Conservation (phyloP, 2,113 vertebrate species). For the Ciconia maguari region DNA sequence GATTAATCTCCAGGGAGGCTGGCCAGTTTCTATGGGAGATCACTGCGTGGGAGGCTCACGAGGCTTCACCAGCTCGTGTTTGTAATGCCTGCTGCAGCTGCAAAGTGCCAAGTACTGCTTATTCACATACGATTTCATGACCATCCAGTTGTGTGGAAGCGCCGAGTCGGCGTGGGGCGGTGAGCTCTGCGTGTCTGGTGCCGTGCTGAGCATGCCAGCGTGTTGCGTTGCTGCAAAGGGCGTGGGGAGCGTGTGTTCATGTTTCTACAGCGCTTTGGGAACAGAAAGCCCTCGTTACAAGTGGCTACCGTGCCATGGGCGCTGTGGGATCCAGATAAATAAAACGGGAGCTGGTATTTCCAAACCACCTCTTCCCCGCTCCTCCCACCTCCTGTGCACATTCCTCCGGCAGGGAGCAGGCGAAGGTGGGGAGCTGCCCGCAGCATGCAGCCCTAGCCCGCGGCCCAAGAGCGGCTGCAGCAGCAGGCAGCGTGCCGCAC, state of each 20-base stretch:
- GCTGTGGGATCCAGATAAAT: slow-evolving; percentile 22
- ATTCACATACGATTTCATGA: background rate
- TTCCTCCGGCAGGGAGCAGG: background rate
- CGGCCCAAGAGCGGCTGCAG: rapidly evolving
- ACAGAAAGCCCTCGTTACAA: background rate
- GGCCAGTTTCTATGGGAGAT: slow-evolving; percentile 41
- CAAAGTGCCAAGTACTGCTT: background rate
- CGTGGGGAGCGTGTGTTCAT: background rate
- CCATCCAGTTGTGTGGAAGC: background rate
- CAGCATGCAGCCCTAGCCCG: background rate
- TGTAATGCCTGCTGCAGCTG: background rate
- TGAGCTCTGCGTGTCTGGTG: background rate
- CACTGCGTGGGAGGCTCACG: slow-evolving; percentile 15
- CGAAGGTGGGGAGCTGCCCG: background rate
- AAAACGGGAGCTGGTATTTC: slow-evolving; percentile 24
- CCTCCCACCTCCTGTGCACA: slow-evolving; percentile 5
- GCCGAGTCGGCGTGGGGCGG: background rate
- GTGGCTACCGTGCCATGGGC: background rate
- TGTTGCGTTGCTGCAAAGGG: background rate
- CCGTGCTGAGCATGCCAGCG: background rate
- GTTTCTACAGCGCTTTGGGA: background rate
- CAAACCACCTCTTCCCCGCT: slow-evolving; percentile 24
- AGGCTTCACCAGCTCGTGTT: background rate
- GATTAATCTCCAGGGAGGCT: slow-evolving; percentile 41
- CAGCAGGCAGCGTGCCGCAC: no score